Evolutionary conservation across 2,888 invertebrate species (phyloP).

Genomic region (Ochropacha duplaris): DNA sequence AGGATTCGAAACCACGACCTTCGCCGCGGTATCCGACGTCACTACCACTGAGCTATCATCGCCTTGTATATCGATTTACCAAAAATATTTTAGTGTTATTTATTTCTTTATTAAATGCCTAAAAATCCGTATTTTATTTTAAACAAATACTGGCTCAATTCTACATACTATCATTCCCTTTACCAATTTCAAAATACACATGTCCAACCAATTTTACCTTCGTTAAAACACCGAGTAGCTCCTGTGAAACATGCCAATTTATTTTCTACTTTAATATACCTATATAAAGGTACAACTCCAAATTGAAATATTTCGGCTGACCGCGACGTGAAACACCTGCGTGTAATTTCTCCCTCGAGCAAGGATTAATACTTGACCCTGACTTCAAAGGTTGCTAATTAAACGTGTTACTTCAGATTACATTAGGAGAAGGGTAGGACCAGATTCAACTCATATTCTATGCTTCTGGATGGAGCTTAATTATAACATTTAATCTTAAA

Average conservation of each 20-base stretch:
- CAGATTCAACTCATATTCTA: neutral
- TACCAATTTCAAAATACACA: neutral
- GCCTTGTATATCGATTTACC: too few relatives aligned
- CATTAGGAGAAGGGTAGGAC: neutral
- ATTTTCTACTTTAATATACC: neutral
- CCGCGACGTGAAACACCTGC: neutral
- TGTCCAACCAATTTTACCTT: neutral
- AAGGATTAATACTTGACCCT: neutral
- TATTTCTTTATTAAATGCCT: too few relatives aligned
- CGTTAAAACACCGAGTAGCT: neutral
- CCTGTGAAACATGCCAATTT: neutral
- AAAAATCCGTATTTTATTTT: too few relatives aligned
- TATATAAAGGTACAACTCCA: neutral
- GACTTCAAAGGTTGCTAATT: neutral
- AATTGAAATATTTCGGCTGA: neutral
- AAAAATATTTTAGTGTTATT: too few relatives aligned
- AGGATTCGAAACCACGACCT: too few relatives aligned
- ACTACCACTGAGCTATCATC: too few relatives aligned
- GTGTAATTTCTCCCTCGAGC: neutral
- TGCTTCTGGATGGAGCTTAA: too few relatives aligned
- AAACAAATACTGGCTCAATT: too few relatives aligned
- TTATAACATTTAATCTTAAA: too few relatives aligned
- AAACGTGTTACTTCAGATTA: constrained; percentile 7
- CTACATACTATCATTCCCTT: neutral
- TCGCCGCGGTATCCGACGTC: too few relatives aligned